A percentile compares a stretch with the other conserved stretches of the same genome.
Conservation (phyloP, 2,797 vertebrate species). For the Liparis tanakae region DNA sequence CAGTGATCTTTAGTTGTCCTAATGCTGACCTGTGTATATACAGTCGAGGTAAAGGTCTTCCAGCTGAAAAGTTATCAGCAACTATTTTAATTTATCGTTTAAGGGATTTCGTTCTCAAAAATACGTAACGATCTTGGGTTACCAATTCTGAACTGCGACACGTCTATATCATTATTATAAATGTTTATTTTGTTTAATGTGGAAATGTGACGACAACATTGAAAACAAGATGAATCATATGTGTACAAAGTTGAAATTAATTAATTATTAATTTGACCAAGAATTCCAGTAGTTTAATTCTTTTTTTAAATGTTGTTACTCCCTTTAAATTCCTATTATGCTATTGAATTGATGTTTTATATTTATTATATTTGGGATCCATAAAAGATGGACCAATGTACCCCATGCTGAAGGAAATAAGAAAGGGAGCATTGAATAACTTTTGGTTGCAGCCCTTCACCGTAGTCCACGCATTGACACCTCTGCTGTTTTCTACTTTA, state of each 20-base stretch:
- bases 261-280: no score
- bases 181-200: no score
- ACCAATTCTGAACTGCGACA: no score
- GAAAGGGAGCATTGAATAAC: neutral
- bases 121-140: neutral
- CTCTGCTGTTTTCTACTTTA: neutral
- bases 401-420: neutral
- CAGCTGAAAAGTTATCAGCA: neutral
- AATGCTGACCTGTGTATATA: no score
- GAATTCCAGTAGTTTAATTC: no score
- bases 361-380: neutral
- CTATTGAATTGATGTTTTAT: neutral
- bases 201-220: neutral
- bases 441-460: neutral
- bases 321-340: no score
- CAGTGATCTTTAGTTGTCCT: no score
- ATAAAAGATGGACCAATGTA: neutral
- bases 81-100: neutral
- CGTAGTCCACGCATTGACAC: constrained; percentile 1
- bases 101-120: neutral
- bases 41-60: no score
- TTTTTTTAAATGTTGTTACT: no score
- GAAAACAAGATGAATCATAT: neutral
- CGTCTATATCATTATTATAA: no score
- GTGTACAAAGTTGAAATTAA: neutral